Percentiles rank a stretch among this genome's conserved stretches.
Evolutionary conservation across 2,113 vertebrate genomes (phyloP).

Genomic region (Chaenocephalus aceratus): DNA sequence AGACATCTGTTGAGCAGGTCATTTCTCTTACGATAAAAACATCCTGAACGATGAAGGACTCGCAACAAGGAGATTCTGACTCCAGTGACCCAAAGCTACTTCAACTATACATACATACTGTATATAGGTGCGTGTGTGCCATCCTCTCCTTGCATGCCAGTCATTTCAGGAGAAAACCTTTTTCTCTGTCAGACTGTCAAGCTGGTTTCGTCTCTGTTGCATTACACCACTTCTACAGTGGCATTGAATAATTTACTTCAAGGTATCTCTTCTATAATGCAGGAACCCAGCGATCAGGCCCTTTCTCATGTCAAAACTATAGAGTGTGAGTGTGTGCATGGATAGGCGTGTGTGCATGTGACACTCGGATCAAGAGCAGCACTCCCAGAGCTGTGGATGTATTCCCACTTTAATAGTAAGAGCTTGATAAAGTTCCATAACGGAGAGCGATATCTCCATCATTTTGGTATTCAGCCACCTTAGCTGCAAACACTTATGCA

Average conservation of each 20-base stretch:
- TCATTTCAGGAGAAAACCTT: constrained; percentile 36
- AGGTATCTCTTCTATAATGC: constrained; percentile 76
- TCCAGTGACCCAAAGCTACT: neutral
- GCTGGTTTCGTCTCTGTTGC: constrained; percentile 41
- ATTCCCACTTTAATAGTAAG: constrained; percentile 33
- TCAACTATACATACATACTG: neutral
- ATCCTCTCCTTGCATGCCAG: constrained; percentile 5
- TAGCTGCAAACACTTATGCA: constrained; percentile 12
- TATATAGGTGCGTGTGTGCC: constrained; percentile 8
- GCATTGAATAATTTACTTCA: constrained; percentile 79
- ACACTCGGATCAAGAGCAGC: constrained; percentile 34
- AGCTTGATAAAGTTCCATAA: constrained; percentile 49
- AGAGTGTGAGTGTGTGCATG: constrained; percentile 23
- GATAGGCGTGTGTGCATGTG: constrained; percentile 2
- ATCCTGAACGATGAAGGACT: too few species aligned
- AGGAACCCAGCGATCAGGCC: constrained; percentile 52
- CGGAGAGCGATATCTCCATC: constrained; percentile 42
- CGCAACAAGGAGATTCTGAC: too few species aligned
- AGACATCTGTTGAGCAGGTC: too few species aligned
- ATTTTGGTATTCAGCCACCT: constrained; percentile 7
- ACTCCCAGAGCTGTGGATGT: constrained; percentile 53
- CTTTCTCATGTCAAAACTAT: constrained; percentile 49
- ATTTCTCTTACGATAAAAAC: too few species aligned
- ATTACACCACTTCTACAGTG: constrained; percentile 66
- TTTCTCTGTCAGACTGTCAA: constrained; percentile 29